phyloP scores from a whole-genome alignment of 1,140 invertebrate genomes.

The Pollicipes pollicipes region DNA sequence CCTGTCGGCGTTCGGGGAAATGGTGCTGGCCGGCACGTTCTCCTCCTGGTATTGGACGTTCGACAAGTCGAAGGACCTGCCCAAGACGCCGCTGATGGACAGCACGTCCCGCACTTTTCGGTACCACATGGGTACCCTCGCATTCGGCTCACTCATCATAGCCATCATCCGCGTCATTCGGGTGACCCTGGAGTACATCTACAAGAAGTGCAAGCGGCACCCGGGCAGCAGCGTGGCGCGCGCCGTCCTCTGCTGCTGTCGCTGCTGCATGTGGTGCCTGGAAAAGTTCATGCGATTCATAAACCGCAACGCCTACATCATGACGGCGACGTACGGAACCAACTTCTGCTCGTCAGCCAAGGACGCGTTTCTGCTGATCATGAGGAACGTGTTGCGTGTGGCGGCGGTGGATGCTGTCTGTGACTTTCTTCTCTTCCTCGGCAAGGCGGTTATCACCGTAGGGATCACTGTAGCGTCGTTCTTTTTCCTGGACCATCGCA shows the following conservation, averaged over 20 bases:
- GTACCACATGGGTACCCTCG: constrained; percentile 82
- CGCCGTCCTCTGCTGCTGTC: constrained; percentile 62
- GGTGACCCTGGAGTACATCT: constrained; percentile 64
- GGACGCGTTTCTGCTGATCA: constrained; percentile 22
- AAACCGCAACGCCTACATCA: constrained; percentile 83
- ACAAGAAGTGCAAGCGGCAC: constrained; percentile 56
- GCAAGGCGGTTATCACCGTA: constrained; percentile 62
- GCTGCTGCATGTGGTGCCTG: constrained; percentile 73
- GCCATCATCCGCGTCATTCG: constrained; percentile 75
- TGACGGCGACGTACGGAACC: constrained; percentile 66
- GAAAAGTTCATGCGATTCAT: constrained; percentile 80
- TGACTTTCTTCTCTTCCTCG: constrained; percentile 75
- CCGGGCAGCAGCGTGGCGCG: constrained; percentile 35
- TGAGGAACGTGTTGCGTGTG: constrained; percentile 38
- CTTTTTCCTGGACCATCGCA: constrained; percentile 13
- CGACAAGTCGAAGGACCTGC: constrained; percentile 56
- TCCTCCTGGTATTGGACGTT: constrained; percentile 90
- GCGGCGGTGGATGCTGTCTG: constrained; percentile 71
- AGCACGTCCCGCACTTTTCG: constrained; percentile 51
- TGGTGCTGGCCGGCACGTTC: constrained; percentile 64
- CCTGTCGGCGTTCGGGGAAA: constrained; percentile 69
- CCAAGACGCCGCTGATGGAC: constrained; percentile 53
- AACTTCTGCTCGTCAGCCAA: constrained; percentile 67
- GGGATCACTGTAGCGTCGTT: constrained; percentile 26
- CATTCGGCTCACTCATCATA: constrained; percentile 81